Evolutionary conservation across 2,888 invertebrate species (phyloP).

Genomic region (Drosophila quinaria): DNA sequence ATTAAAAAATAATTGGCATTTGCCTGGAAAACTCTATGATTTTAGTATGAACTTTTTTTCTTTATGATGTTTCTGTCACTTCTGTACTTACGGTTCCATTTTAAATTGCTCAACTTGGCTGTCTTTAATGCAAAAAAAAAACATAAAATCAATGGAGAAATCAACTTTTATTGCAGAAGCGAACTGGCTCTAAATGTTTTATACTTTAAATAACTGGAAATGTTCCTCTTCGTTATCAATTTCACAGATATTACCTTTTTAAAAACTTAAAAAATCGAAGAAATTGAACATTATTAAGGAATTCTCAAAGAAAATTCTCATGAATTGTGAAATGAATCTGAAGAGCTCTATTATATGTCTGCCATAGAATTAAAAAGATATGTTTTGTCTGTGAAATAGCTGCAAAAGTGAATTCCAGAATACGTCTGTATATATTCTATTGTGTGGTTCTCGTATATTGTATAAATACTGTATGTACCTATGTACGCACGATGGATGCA

Average conservation of each 20-base stretch:
- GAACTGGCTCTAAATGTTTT: conserved; percentile 12
- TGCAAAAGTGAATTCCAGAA: neutral
- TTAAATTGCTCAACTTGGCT: conserved; percentile 49
- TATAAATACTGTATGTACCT: conserved; percentile 29
- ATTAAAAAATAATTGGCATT: conserved; percentile 39
- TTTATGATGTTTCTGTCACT: conserved; percentile 31
- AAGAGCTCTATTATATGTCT: neutral
- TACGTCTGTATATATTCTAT: conserved; percentile 2
- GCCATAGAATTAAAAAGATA: neutral
- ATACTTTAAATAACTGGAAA: neutral
- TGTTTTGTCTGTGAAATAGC: neutral
- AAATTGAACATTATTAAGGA: neutral
- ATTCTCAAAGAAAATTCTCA: neutral
- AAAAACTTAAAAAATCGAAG: neutral
- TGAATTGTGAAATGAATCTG: neutral
- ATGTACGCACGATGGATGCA: conserved; percentile 36
- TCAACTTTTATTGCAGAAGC: conserved; percentile 33
- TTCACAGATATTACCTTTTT: neutral
- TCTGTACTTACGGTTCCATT: conserved; percentile 66
- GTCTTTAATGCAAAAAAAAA: conserved; percentile 37
- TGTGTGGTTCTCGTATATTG: conserved; percentile 22
- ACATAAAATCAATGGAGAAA: conserved; percentile 42
- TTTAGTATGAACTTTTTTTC: conserved; percentile 49
- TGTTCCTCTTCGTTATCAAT: neutral
- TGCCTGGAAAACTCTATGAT: conserved; percentile 75